These are phyloP conservation scores for Gambelia wislizenii DNA, from an alignment of 2,797 vertebrate genomes.

Conservation along the genomic window DNA sequence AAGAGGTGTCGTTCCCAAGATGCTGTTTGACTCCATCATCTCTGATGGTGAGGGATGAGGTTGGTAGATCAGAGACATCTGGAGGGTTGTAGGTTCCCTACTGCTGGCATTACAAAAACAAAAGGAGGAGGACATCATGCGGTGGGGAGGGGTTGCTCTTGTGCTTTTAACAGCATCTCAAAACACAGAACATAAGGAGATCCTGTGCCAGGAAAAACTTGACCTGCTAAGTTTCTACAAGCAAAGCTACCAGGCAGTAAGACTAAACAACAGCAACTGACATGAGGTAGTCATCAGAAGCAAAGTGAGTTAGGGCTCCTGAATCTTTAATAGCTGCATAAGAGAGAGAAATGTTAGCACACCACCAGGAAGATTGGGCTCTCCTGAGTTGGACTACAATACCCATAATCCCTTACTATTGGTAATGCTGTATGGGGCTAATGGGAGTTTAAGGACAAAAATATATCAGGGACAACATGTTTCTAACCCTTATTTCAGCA, in stretches of 20 bases:
- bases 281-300: not conserved
- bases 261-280: not conserved
- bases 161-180: not conserved
- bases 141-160: not conserved
- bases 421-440: not conserved
- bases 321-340: not conserved
- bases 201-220: not conserved
- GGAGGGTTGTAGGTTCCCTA: no score
- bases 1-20: no score
- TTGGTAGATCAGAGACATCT: not conserved
- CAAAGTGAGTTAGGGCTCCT: not conserved
- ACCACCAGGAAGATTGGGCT: not conserved
- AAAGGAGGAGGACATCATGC: not conserved
- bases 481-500: not conserved
- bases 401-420: no score
- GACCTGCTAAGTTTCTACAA: not conserved
- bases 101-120: not conserved
- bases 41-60: not conserved
- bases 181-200: not conserved
- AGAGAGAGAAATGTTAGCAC: not conserved
- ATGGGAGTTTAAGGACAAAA: not conserved
- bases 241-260: not conserved
- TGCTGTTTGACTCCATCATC: no score
- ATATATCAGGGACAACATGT: not conserved
- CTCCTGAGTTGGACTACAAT: not conserved